phyloP scores from a whole-genome alignment of 2,888 invertebrate genomes.

The Branchipolynoe longqiensis region DNA sequence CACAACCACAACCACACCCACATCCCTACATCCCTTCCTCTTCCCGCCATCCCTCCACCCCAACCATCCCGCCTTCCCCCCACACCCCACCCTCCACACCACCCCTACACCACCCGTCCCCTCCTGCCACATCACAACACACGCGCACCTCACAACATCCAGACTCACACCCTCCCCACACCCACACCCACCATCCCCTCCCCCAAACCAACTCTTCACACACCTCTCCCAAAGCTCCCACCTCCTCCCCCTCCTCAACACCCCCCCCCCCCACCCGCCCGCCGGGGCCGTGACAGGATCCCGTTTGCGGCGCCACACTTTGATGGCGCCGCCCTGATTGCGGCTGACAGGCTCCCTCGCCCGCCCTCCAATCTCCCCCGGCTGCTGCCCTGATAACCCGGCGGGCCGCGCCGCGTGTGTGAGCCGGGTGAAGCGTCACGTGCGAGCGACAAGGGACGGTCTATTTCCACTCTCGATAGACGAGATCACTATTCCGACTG shows the following conservation, averaged over 20 bases:
- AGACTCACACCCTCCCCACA: neutral
- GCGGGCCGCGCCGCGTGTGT: neutral
- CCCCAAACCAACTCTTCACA: neutral
- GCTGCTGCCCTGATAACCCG: slow-evolving; percentile 1
- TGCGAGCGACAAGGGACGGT: too few relatives aligned
- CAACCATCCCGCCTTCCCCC: neutral
- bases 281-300: slow-evolving; percentile 2
- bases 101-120: neutral
- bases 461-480: too few relatives aligned
- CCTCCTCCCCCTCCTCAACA: neutral
- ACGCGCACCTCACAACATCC: neutral
- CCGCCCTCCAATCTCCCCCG: slow-evolving; percentile 28
- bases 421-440: too few relatives aligned
- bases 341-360: slow-evolving; percentile 1
- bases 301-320: slow-evolving; percentile 8
- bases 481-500: too few relatives aligned
- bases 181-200: neutral
- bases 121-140: neutral
- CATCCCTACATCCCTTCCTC: neutral
- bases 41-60: neutral
- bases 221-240: neutral
- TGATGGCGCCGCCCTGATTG: slow-evolving; percentile 28
- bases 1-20: too few relatives aligned
- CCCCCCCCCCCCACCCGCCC: neutral
- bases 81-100: neutral